A percentile compares a stretch with the other conserved stretches of the same genome.
phyloP scores from a whole-genome alignment of 2,888 invertebrate species.

The Callyntrura guangdongensis region DNA sequence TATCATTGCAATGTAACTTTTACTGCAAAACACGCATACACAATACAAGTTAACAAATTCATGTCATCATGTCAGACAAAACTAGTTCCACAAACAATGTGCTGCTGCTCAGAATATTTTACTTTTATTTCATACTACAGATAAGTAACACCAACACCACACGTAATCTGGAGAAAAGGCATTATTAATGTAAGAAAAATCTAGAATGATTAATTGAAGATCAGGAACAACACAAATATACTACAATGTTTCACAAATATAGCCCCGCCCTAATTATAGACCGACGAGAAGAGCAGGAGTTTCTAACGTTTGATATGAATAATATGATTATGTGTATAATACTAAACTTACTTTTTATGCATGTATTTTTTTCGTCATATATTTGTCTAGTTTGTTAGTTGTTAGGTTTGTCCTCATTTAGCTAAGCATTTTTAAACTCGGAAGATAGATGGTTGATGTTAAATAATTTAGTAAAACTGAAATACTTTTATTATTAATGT shows the following conservation, averaged over 20 bases:
- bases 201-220: not conserved
- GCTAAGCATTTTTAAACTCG: no score
- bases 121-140: not conserved
- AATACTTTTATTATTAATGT: no score
- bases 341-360: no score
- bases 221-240: not conserved
- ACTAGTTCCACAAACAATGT: not conserved
- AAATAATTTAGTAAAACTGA: no score
- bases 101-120: not conserved
- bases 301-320: no score
- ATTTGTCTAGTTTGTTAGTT: no score
- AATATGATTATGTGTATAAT: no score
- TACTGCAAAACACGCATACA: not conserved
- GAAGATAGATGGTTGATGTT: no score
- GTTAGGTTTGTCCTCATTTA: no score
- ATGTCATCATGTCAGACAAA: slow-evolving; percentile 29
- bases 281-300: no score
- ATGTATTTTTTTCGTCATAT: no score
- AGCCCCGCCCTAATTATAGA: not conserved
- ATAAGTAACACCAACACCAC: not conserved
- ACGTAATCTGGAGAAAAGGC: slow-evolving; percentile 9
- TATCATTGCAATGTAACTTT: slow-evolving; percentile 44
- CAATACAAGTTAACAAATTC: not conserved
- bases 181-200: not conserved
- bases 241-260: not conserved